phyloP scores from a whole-genome alignment of 1,140 invertebrate species.

The Zaprionus gabonicus region DNA sequence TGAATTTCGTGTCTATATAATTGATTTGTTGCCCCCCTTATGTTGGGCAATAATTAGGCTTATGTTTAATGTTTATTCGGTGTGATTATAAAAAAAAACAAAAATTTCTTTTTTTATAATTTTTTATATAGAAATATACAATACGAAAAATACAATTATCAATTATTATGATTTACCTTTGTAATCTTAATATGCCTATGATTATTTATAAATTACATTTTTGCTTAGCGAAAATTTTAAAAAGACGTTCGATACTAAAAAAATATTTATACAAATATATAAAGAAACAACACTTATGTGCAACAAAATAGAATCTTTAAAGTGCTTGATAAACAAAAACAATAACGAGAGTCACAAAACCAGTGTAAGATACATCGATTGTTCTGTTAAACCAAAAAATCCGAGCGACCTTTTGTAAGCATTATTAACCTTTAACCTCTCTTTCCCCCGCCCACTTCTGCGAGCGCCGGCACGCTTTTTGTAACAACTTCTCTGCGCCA shows the following conservation, averaged over 20 bases:
- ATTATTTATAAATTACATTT: slow-evolving; percentile 61
- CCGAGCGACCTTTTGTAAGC: slow-evolving; percentile 13
- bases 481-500: slow-evolving; percentile 24
- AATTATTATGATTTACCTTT: slow-evolving; percentile 70
- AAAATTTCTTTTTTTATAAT: slow-evolving; percentile 69
- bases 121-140: slow-evolving; percentile 63
- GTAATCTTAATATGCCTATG: slow-evolving; percentile 32
- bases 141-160: slow-evolving; percentile 31
- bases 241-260: slow-evolving; percentile 31
- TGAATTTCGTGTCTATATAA: slow-evolving; percentile 38
- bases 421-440: slow-evolving; percentile 12
- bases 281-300: slow-evolving; percentile 30
- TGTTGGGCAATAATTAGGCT: slow-evolving; percentile 56
- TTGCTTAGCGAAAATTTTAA: slow-evolving; percentile 73
- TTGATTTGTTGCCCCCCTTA: slow-evolving; percentile 45
- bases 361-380: slow-evolving; percentile 40
- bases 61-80: slow-evolving; percentile 73
- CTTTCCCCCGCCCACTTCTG: neutral
- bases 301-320: slow-evolving; percentile 38
- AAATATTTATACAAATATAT: slow-evolving; percentile 41
- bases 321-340: slow-evolving; percentile 24
- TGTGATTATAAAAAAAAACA: slow-evolving; percentile 64
- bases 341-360: slow-evolving; percentile 30
- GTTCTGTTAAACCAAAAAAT: slow-evolving; percentile 18
- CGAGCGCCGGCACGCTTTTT: slow-evolving; percentile 62